These are phyloP conservation scores for Orthosia cruda DNA, from an alignment of 2,888 invertebrate genomes.

Conservation along the genomic window DNA sequence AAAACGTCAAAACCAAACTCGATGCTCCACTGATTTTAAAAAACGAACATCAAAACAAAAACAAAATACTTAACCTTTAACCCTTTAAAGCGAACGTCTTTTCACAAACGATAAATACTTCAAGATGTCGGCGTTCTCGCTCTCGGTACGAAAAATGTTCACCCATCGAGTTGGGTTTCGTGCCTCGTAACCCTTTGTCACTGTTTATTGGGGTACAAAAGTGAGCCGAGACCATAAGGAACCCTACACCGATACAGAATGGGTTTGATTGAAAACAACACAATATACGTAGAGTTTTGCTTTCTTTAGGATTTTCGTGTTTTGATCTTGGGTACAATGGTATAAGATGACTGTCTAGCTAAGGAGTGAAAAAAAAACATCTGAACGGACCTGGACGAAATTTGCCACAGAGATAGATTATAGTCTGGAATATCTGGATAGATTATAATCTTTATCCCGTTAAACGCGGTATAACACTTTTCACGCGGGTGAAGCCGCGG, in stretches of 20 bases:
- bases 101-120: conserved; percentile 62
- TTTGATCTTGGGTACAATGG: neutral
- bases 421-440: too few species aligned
- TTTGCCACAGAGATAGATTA: too few species aligned
- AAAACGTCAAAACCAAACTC: conserved; percentile 17
- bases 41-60: conserved; percentile 19
- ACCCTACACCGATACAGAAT: conserved; percentile 67
- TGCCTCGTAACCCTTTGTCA: conserved; percentile 80
- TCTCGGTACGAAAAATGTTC: conserved; percentile 67
- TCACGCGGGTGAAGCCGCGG: too few species aligned
- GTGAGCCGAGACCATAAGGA: conserved; percentile 75
- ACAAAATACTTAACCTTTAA: conserved; percentile 28
- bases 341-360: neutral
- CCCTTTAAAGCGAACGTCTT: conserved; percentile 34
- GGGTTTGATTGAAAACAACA: conserved; percentile 77
- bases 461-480: too few species aligned
- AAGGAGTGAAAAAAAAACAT: neutral
- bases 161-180: conserved; percentile 73
- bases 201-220: conserved; percentile 79
- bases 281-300: conserved; percentile 37
- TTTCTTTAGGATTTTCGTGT: conserved; percentile 20
- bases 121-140: conserved; percentile 39
- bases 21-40: neutral
- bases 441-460: too few species aligned
- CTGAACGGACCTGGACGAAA: too few species aligned